Evolutionary conservation across 2,113 vertebrate genomes (phyloP).

Genomic region (Hepsetus odoe): DNA sequence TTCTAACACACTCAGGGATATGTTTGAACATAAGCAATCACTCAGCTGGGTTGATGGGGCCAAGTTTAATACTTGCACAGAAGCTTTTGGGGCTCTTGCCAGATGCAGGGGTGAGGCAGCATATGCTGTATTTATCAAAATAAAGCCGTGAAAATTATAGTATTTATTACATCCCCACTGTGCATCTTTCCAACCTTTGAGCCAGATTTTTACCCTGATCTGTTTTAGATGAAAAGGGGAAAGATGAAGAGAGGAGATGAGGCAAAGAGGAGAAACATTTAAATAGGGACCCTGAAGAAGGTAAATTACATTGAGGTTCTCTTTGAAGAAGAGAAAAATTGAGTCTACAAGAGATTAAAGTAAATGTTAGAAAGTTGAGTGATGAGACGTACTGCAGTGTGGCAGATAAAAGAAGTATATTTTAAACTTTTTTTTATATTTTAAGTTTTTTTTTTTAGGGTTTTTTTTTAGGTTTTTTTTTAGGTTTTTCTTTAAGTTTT

Average conservation of each 20-base stretch:
- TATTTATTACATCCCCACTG: slow-evolving; percentile 13
- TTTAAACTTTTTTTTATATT: too few relatives aligned
- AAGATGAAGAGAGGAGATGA: neutral
- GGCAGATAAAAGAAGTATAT: slow-evolving; percentile 19
- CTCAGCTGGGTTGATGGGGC: neutral
- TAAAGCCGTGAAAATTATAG: neutral
- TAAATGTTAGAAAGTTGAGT: neutral
- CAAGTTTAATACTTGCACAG: slow-evolving; percentile 12
- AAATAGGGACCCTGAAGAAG: neutral
- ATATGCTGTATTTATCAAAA: slow-evolving; percentile 33
- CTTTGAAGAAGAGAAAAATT: neutral
- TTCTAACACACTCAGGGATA: slow-evolving; percentile 12
- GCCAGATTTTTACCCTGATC: neutral
- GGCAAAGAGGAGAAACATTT: neutral
- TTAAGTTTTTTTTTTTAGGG: too few relatives aligned
- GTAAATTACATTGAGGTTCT: neutral
- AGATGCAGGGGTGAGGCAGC: neutral
- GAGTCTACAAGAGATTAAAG: neutral
- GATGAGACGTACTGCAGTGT: neutral
- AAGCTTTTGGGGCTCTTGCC: slow-evolving; percentile 3
- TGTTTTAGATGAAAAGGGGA: neutral
- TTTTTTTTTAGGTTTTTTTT: too few relatives aligned
- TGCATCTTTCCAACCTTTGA: neutral
- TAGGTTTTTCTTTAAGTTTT: too few relatives aligned
- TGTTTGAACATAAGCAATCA: slow-evolving; percentile 7